Evolutionary conservation across 2,113 vertebrate species (phyloP).

Genomic region (Phalacrocorax brasilianus): DNA sequence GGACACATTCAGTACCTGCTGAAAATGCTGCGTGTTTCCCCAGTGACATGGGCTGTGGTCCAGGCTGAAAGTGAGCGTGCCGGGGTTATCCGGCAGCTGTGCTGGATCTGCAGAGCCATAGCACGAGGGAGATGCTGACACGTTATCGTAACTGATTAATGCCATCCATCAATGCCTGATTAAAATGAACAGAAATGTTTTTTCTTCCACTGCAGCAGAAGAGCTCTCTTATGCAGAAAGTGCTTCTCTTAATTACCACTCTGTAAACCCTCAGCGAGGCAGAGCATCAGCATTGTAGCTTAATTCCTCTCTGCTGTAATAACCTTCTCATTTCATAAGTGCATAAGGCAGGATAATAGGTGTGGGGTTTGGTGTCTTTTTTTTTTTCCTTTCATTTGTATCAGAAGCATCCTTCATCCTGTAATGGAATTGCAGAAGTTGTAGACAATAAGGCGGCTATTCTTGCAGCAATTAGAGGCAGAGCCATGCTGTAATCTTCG

Average conservation of each 20-base stretch:
- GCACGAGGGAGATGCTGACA: not conserved
- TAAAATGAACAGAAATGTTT: slow-evolving; percentile 19
- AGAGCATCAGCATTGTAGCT: not conserved
- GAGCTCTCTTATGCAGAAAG: slow-evolving; percentile 22
- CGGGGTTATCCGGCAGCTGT: not conserved
- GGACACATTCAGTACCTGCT: fast-evolving
- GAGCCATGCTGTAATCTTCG: not conserved
- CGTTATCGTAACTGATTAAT: not conserved
- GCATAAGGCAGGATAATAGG: not conserved
- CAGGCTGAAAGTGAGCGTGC: not conserved
- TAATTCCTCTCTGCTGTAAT: slow-evolving; percentile 9
- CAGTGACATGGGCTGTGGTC: not conserved
- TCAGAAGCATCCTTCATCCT: not conserved
- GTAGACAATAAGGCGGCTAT: not conserved
- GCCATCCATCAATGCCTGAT: not conserved
- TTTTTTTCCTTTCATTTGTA: not conserved
- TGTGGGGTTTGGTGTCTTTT: not conserved
- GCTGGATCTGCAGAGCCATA: not conserved
- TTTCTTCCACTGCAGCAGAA: slow-evolving; percentile 17
- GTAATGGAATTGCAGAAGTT: not conserved
- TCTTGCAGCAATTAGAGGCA: not conserved
- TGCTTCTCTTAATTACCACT: slow-evolving; percentile 32
- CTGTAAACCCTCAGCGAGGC: not conserved
- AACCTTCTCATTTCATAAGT: not conserved
- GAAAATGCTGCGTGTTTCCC: fast-evolving